These are phyloP conservation scores for Helogale parvula DNA, from an alignment of 2,113 vertebrate genomes.

Conservation along the genomic window DNA sequence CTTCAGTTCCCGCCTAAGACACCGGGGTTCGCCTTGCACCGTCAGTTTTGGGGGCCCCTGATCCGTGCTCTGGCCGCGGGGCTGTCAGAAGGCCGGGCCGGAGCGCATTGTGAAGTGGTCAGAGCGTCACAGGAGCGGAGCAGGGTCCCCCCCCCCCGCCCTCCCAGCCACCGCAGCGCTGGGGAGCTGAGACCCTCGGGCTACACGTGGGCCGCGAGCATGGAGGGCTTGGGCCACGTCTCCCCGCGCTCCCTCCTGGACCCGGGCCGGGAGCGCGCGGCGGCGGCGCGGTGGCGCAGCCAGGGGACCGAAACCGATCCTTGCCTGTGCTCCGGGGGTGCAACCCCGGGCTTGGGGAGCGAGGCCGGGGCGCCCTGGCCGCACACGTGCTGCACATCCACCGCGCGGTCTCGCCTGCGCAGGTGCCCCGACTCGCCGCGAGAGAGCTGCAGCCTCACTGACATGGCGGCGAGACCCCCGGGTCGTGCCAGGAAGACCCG, in stretches of 20 bases:
- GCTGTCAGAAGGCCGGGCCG: rapidly evolving
- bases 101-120: constrained; percentile 68
- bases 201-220: background rate
- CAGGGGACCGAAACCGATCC: background rate
- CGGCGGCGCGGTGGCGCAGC: constrained; percentile 62
- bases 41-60: background rate
- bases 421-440: background rate
- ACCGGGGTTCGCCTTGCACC: rapidly evolving
- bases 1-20: background rate
- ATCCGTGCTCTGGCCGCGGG: background rate
- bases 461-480: background rate
- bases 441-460: constrained; percentile 66
- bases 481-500: background rate
- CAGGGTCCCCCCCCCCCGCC: background rate
- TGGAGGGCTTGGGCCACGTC: constrained; percentile 53
- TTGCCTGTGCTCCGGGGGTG: constrained; percentile 72
- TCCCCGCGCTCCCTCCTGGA: constrained; percentile 74
- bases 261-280: constrained; percentile 61
- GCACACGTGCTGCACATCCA: background rate
- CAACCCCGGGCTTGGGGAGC: constrained; percentile 75
- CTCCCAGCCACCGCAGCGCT: background rate
- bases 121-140: constrained; percentile 45
- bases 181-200: background rate
- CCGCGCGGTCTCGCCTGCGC: background rate
- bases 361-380: constrained; percentile 48